Evolutionary conservation across 2,797 vertebrate genomes (phyloP).

Genomic region (Coluber constrictor): DNA sequence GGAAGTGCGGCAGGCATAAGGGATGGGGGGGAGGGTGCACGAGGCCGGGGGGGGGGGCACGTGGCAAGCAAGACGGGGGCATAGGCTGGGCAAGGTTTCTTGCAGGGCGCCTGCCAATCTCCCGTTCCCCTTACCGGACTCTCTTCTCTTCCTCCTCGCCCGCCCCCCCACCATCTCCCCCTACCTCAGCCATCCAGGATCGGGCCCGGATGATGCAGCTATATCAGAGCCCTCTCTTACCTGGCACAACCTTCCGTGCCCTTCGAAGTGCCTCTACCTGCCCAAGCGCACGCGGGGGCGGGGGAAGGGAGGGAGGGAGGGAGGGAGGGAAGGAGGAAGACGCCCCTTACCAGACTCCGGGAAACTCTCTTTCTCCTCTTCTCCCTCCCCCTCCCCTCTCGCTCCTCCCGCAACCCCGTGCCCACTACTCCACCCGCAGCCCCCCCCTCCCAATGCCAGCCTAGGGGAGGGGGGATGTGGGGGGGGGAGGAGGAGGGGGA

Average conservation of each 20-base stretch:
- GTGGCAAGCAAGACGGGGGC: neutral
- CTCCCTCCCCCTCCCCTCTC: neutral
- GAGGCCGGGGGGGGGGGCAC: neutral
- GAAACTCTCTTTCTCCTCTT: constrained; percentile 72
- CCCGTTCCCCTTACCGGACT: neutral
- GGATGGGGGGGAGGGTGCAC: neutral
- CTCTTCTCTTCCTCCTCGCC: neutral
- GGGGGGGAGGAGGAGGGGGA: no score
- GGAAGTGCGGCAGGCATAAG: neutral
- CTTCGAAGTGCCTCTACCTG: neutral
- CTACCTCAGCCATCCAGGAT: no score
- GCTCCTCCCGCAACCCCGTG: no score
- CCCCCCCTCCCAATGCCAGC: no score
- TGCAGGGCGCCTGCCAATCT: neutral
- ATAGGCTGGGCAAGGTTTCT: neutral
- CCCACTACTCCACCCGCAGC: neutral
- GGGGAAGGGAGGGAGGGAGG: no score
- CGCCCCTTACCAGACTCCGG: constrained; percentile 85
- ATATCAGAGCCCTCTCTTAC: no score
- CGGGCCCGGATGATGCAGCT: no score
- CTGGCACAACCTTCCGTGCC: neutral
- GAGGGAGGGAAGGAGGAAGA: no score
- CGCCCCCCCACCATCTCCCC: no score
- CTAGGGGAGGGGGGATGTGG: no score
- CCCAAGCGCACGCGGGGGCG: no score